Conservation (phyloP, 1,140 invertebrate genomes). For the Cylas formicarius region DNA sequence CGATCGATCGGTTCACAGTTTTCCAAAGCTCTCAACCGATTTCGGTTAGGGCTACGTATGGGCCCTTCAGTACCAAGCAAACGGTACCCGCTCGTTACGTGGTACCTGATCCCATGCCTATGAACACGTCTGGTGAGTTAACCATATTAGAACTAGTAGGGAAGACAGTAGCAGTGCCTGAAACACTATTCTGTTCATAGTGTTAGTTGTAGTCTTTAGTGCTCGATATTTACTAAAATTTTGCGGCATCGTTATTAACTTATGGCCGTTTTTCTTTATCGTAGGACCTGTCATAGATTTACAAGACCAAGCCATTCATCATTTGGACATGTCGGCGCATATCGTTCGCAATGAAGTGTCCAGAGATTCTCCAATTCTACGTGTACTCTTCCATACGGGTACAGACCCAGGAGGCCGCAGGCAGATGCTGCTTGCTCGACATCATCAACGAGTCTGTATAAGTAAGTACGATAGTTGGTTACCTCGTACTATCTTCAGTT, state of each 20-base stretch:
- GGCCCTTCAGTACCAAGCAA: conserved; percentile 88
- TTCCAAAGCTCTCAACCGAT: conserved; percentile 80
- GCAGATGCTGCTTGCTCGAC: conserved; percentile 45
- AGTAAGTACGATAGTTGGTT: too few species aligned
- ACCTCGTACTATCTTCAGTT: conserved; percentile 4
- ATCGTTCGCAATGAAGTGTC: conserved; percentile 76
- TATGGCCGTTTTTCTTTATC: conserved; percentile 7
- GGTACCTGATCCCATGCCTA: conserved; percentile 64
- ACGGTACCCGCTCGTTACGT: conserved; percentile 85
- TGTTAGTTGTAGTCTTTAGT: too few species aligned
- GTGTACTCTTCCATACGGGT: conserved; percentile 84
- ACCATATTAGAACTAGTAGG: too few species aligned
- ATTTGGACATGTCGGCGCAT: conserved; percentile 83
- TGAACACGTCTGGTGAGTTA: conserved; percentile 35
- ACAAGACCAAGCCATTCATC: conserved; percentile 61
- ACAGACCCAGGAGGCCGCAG: conserved; percentile 61
- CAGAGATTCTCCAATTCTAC: conserved; percentile 75
- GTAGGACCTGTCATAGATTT: conserved; percentile 48
- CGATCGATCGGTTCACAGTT: conserved; percentile 77
- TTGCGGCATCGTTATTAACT: too few species aligned
- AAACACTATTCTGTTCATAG: too few species aligned
- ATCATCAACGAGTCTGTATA: conserved; percentile 62
- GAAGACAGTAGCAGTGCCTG: too few species aligned
- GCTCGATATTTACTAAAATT: too few species aligned
- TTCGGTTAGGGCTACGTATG: conserved; percentile 80